phyloP scores from a whole-genome alignment of 2,113 vertebrate genomes.

The Arizona elegans region DNA sequence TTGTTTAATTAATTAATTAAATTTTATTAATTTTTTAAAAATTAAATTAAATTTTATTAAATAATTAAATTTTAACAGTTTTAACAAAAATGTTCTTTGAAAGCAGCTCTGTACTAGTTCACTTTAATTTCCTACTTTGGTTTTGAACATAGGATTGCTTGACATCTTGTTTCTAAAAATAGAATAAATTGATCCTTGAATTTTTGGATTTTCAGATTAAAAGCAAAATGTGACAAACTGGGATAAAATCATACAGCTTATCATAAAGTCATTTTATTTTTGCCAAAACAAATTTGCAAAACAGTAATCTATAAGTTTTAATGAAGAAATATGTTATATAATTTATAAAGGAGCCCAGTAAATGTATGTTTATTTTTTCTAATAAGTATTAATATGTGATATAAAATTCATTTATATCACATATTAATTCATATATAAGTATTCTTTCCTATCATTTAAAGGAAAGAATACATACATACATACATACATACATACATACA shows the following conservation, averaged over 20 bases:
- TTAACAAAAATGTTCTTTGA: neutral
- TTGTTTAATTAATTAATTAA: neutral
- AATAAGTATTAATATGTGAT: neutral
- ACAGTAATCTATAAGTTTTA: slow-evolving; percentile 50
- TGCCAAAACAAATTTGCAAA: slow-evolving; percentile 73
- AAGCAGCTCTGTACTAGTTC: slow-evolving; percentile 21
- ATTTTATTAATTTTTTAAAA: neutral
- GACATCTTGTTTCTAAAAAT: slow-evolving; percentile 71
- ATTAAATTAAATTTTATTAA: neutral
- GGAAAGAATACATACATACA: neutral
- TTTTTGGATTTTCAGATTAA: slow-evolving; percentile 71
- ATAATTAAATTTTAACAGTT: neutral
- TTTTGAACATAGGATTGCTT: slow-evolving; percentile 34
- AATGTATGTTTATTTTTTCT: neutral
- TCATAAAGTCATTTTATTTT: slow-evolving; percentile 75
- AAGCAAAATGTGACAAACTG: slow-evolving; percentile 77
- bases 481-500: too few relatives aligned
- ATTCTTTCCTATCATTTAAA: neutral
- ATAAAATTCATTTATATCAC: neutral
- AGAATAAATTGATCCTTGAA: slow-evolving; percentile 67
- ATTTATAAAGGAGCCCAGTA: slow-evolving; percentile 16
- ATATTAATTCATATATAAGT: too few relatives aligned
- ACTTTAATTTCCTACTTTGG: slow-evolving; percentile 22
- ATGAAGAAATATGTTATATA: slow-evolving; percentile 25
- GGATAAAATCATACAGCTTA: slow-evolving; percentile 74